Percentiles rank a stretch among this genome's conserved stretches.
phyloP scores from a whole-genome alignment of 1,140 invertebrate genomes.

The Lordiphosa mommai region DNA sequence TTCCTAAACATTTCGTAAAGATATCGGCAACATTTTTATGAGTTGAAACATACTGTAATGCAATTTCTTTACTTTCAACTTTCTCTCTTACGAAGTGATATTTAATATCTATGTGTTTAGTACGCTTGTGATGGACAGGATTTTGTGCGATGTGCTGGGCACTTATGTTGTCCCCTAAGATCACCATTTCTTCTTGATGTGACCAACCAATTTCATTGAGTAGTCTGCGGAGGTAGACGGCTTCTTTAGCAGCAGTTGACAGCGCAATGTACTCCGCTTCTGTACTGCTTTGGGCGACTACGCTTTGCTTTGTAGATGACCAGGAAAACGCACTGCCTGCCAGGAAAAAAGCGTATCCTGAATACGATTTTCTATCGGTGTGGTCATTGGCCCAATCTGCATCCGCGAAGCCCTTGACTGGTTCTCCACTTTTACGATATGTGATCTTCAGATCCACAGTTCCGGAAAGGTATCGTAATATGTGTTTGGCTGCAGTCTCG shows the following conservation, averaged over 20 bases:
- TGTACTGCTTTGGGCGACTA: no score
- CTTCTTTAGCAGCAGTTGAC: conserved; percentile 26
- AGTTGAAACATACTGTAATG: background rate
- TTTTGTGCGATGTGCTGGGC: background rate
- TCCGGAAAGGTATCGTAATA: conserved; percentile 16
- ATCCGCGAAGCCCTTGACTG: conserved; percentile 21
- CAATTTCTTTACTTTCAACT: background rate
- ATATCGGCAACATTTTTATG: background rate
- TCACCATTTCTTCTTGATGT: background rate
- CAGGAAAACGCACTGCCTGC: no score
- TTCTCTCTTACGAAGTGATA: background rate
- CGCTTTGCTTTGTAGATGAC: no score
- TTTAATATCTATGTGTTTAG: conserved; percentile 10
- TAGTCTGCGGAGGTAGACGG: conserved; percentile 17
- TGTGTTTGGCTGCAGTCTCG: conserved; percentile 10
- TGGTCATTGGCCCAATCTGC: conserved; percentile 44
- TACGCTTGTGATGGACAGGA: background rate
- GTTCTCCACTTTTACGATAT: conserved; percentile 8
- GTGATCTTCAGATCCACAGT: conserved; percentile 3
- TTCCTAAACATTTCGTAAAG: no score
- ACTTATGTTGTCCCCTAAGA: background rate
- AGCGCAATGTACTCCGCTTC: conserved; percentile 42
- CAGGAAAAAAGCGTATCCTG: no score
- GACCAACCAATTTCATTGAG: conserved; percentile 10
- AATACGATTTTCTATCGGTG: no score